Evolutionary conservation across 2,888 invertebrate genomes (phyloP), one percentile per base, ranked within the genome.

Genomic region (Sinotaia quadrata): DNA sequence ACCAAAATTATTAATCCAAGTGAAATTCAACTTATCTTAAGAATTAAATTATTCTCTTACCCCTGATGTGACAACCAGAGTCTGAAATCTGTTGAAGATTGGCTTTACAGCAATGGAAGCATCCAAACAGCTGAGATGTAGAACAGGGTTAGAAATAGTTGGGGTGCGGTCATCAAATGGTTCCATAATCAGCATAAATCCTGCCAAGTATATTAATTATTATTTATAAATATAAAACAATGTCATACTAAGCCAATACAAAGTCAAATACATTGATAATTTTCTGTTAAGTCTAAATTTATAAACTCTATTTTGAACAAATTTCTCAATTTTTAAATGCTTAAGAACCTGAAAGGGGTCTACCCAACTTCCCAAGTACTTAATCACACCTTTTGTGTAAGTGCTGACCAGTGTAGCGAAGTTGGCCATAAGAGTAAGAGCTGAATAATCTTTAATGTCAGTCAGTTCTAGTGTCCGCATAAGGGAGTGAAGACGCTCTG

Each of bases 61-160:
- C 81, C 98, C 98, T n/a, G 98, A 98, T 0, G 98, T 98, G 54
- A 98, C 98, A 49, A 98, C 93, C 54, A 99, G 98, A 0, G 95
- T 93, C 89, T 99, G 98, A 88, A 99, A 99, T 75, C 98, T 91
- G 72, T 95, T 93, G 88, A 99, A 97, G 15, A 99, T 93, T 2
- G 99, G 98, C 81, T 95, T 94, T 90, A 99, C 96, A 4, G 98
- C 99, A 84, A 99, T 96, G 0, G 98, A 98, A 0, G 97, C 97
- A 90, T 99, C 99, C 90, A 99, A 92, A 86, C 99, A 99, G 84
- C 96, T 97, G 86, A 92, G 92, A 80, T 89, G 87, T 49, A 91
- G 79, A 29, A 90, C 83, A 3, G 90, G 89, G 77, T 89, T 85
- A 56, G 84, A 79, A 36, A 89, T 86, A 51, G 88, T 88, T 10